Evolutionary conservation across 92 coral and sea anemone species (phyloP), one percentile per base, ranked within the genome.

Genomic region (Porites lobata): DNA sequence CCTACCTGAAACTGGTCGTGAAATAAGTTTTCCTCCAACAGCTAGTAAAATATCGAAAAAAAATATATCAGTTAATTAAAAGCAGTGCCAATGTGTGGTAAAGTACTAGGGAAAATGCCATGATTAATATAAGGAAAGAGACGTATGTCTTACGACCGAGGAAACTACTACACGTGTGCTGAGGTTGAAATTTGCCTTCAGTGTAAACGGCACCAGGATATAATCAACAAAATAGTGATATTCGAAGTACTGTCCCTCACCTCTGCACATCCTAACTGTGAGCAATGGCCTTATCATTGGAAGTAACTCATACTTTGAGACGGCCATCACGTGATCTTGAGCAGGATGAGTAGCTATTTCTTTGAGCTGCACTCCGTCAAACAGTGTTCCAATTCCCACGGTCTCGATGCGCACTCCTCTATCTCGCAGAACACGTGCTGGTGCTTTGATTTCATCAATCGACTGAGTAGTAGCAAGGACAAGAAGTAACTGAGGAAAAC

Each of bases 261-360:
- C 95, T 85, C 91, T 80, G 72, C 98, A 95, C 58, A 95, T 72
- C 86, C 93, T 92, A 9, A 91, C 81, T 17, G 94, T 93, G 21
- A 95, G 90, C 29, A 69, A 79, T 20, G 91, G 96, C 61, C 94
- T 82, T 24, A 95, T 81, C 65, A 91, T 79, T 18, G 81, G 83
- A n/a, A 95, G 90, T n/a, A 86, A 65, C 20, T 87, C 92, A 38
- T 77, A 94, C 70, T 87, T 75, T 21, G 98, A 89, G 62, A 85
- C 73, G 7, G 94, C 94, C 86, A 91, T 76, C 86, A 95, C 90
- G 90, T 95, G 96, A 69, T 93, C 94, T 68, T 67, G 56, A 14
- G 87, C 90, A 6, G 98, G 98, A 62, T 88, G 84, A 18, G 98
- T 93, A 14, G 96, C 94, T n/a, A 95, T 84, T 69, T 91, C 93